Evolutionary conservation across 2,888 invertebrate genomes (phyloP).

Genomic region (Mythimna albipuncta): DNA sequence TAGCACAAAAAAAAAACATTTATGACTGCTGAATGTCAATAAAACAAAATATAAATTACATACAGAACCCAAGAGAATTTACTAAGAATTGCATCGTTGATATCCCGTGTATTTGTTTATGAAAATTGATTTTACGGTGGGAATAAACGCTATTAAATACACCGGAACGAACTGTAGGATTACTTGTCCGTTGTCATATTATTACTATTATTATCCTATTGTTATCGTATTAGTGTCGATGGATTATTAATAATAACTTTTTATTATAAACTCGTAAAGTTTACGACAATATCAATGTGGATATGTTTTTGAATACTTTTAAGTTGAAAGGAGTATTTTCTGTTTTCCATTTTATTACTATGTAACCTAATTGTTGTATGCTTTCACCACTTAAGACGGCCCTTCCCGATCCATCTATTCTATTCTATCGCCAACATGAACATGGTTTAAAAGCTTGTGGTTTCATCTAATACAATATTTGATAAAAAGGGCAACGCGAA

Average conservation of each 20-base stretch:
- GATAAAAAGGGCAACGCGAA: no score
- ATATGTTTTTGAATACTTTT: constrained; percentile 2
- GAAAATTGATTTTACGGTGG: constrained; percentile 65
- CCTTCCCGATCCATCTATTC: no score
- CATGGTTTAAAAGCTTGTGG: no score
- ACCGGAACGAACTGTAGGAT: constrained; percentile 26
- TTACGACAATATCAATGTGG: constrained; percentile 22
- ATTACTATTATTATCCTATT: constrained; percentile 22
- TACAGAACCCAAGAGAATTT: constrained; percentile 48
- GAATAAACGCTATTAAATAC: constrained; percentile 27
- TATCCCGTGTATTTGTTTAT: constrained; percentile 63
- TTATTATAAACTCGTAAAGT: constrained; percentile 41
- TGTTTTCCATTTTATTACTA: background rate
- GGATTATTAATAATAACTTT: constrained; percentile 33
- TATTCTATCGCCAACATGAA: no score
- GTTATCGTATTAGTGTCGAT: constrained; percentile 41
- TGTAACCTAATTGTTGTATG: background rate
- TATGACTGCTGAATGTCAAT: no score
- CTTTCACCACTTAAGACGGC: background rate
- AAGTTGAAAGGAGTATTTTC: background rate
- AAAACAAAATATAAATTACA: background rate
- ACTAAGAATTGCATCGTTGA: background rate
- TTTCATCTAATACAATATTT: no score
- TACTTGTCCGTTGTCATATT: constrained; percentile 40
- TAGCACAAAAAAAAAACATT: no score